Evolutionary conservation across 2,113 vertebrate species (phyloP), one percentile per base, ranked within the genome.

Genomic region (Hippocampus mohnikei): DNA sequence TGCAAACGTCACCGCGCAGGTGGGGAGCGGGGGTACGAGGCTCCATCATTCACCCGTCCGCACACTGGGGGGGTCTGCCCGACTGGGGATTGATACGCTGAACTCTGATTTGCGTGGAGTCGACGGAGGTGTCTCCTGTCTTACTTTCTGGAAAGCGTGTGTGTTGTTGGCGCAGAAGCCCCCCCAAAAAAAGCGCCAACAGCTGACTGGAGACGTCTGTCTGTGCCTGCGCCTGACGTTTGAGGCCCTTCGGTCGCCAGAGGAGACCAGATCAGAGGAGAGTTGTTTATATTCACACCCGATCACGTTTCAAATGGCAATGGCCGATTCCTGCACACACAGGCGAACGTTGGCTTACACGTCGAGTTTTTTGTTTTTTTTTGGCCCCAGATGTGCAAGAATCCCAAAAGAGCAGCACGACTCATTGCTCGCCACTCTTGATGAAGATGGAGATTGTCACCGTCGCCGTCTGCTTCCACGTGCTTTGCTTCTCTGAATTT

Each of bases 261-360:
- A 81, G 80, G 80, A 81, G 76, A 67, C 42, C 0, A 63, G 73
- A 82, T 82, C 84, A 83, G 73, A 85, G 29, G 74, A 67, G 73
- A 82, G 67, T 82, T 83, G 84, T 91, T 86, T 88, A 81, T 83
- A 79, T 88, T 88, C 79, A 69, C 83, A 79, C 78, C 9, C 9
- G 83, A 85, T 91, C 85, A 16, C 71, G 63, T 90, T 87, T 82
- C 85, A 85, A 84, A 85, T 72, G 82, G 80, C 81, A 86, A n/a
- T n/a, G n/a, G 70, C 64, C 69, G 56, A 76, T 80, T 85, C 77
- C 76, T 73, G 37, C 46, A 59, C 16, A 52, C 33, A 60, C 46
- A 66, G 65, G 68, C 65, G 42, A 77, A 84, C 29, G 33, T 55
- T 58, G 73, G 70, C 66, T 73, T 71, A 40, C 15, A 42, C 1